Evolutionary conservation across 2,888 invertebrate genomes (phyloP).

Genomic region (Nephrocerus scutellatus): DNA sequence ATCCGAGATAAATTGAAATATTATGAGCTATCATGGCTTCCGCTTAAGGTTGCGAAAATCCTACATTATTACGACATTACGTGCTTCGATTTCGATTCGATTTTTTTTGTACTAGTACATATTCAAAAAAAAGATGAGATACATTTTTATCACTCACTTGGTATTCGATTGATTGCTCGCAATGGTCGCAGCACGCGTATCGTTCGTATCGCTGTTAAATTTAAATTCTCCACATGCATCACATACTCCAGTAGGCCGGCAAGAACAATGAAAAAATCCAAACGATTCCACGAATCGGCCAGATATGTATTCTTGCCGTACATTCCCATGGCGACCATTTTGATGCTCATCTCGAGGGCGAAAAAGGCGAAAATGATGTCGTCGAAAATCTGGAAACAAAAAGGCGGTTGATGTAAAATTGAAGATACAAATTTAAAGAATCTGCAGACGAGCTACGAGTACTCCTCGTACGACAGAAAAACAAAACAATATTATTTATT

Average conservation of each 20-base stretch:
- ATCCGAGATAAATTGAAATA: too few species aligned
- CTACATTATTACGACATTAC: too few species aligned
- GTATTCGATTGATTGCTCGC: constrained; percentile 98
- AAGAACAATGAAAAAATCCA: constrained; percentile 96
- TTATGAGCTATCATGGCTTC: too few species aligned
- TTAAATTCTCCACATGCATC: constrained; percentile 93
- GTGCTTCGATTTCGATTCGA: too few species aligned
- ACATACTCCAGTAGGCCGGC: constrained; percentile 90
- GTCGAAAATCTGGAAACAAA: constrained; percentile 75
- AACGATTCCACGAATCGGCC: constrained; percentile 97
- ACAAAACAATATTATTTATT: constrained; percentile 1
- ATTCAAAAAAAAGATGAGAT: background rate
- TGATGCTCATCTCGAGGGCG: constrained; percentile 94
- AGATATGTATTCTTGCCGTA: constrained; percentile 90
- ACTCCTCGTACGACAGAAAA: too few species aligned
- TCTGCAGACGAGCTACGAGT: too few species aligned
- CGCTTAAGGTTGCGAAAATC: too few species aligned
- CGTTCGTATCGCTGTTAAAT: constrained; percentile 95
- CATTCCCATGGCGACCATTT: constrained; percentile 97
- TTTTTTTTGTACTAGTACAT: background rate
- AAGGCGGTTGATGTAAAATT: constrained; percentile 1
- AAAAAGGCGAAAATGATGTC: constrained; percentile 99
- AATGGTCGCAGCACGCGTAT: constrained; percentile 94
- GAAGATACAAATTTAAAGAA: too few species aligned
- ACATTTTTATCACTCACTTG: constrained; percentile 68